These are phyloP conservation scores for Dasysyrphus albostriatus DNA, from an alignment of 2,888 invertebrate species.

Conservation along the genomic window DNA sequence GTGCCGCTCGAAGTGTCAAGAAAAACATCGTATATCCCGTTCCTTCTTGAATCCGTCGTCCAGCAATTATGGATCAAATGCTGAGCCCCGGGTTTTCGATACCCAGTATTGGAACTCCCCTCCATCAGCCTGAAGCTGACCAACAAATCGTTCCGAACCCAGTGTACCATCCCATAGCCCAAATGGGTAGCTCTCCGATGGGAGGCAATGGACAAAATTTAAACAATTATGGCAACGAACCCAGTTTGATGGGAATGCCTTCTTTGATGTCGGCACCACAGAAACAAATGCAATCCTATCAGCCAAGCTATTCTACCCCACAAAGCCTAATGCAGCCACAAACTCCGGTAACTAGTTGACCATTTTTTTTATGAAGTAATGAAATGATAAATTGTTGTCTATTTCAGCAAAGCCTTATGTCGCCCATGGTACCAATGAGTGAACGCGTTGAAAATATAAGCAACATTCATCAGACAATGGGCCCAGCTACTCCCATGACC, in stretches of 20 bases:
- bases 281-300: slow-evolving; percentile 90
- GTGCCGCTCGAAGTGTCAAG: not conserved
- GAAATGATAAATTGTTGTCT: not conserved
- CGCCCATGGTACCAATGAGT: slow-evolving; percentile 89
- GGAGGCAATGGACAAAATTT: slow-evolving; percentile 67
- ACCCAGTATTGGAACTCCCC: slow-evolving; percentile 94
- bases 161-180: slow-evolving; percentile 90
- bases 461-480: slow-evolving; percentile 86
- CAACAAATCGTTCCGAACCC: slow-evolving; percentile 95
- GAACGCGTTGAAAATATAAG: slow-evolving; percentile 81
- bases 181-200: slow-evolving; percentile 79
- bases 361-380: not conserved
- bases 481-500: slow-evolving; percentile 90
- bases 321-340: slow-evolving; percentile 95
- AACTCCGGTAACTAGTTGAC: slow-evolving; percentile 88
- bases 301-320: slow-evolving; percentile 90
- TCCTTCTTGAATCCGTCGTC: not conserved
- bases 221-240: slow-evolving; percentile 76
- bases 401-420: slow-evolving; percentile 92
- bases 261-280: slow-evolving; percentile 88
- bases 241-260: slow-evolving; percentile 85
- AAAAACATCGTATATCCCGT: not conserved
- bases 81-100: slow-evolving; percentile 95
- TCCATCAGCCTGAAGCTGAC: slow-evolving; percentile 96
- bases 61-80: slow-evolving; percentile 92